Percentiles rank a stretch among this genome's conserved stretches.
These are phyloP conservation scores for Microtus agrestis DNA, from an alignment of 2,797 vertebrate genomes.

Conservation along the genomic window DNA sequence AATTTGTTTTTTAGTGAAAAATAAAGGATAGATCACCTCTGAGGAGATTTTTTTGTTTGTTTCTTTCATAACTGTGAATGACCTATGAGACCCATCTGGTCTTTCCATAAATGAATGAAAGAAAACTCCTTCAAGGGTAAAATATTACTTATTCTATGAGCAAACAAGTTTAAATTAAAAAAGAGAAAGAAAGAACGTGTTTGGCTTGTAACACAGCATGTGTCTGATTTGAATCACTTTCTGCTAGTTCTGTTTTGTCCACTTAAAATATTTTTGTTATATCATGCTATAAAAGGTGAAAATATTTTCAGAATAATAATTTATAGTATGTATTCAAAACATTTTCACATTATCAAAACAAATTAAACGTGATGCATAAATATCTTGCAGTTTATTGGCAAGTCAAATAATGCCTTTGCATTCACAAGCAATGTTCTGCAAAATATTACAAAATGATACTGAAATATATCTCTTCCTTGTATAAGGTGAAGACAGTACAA, in stretches of 20 bases:
- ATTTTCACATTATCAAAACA: constrained; percentile 80
- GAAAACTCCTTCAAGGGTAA: constrained; percentile 84
- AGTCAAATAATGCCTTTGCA: constrained; percentile 42
- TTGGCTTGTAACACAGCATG: constrained; percentile 81
- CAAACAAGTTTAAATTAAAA: constrained; percentile 86
- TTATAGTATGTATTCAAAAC: constrained; percentile 80
- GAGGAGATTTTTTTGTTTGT: constrained; percentile 70
- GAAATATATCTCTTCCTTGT: constrained; percentile 29
- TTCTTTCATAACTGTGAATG: constrained; percentile 86
- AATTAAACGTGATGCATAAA: constrained; percentile 69
- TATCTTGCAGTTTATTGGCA: constrained; percentile 65
- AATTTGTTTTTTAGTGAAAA: constrained; percentile 87
- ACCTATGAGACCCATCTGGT: constrained; percentile 85
- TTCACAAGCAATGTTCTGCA: neutral
- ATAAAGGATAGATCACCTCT: constrained; percentile 84
- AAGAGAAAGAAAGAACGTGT: constrained; percentile 69
- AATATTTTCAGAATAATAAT: constrained; percentile 83
- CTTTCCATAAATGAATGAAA: constrained; percentile 84
- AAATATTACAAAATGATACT: constrained; percentile 7
- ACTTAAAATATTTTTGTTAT: constrained; percentile 85
- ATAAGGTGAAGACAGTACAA: neutral
- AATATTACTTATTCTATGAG: constrained; percentile 85
- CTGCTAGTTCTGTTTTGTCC: constrained; percentile 78
- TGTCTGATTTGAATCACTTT: constrained; percentile 83
- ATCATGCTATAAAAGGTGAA: constrained; percentile 81